phyloP scores from a whole-genome alignment of 2,888 invertebrate species.

The Tineola bisselliella region DNA sequence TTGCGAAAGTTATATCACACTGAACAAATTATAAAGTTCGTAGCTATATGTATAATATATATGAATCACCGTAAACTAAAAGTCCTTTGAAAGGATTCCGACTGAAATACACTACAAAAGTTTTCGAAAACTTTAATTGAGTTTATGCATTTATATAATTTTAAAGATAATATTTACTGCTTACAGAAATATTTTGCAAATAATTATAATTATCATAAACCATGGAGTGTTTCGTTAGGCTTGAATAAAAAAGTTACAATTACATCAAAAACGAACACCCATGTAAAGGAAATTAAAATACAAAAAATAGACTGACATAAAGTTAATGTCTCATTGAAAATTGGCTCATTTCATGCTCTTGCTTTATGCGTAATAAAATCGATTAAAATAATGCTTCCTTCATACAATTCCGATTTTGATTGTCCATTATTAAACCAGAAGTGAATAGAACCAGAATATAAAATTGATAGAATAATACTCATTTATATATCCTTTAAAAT shows the following conservation, averaged over 20 bases:
- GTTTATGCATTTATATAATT: too few species aligned
- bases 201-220: too few species aligned
- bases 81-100: background rate
- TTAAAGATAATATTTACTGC: too few species aligned
- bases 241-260: too few species aligned
- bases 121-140: background rate
- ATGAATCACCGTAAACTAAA: background rate
- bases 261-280: too few species aligned
- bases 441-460: background rate
- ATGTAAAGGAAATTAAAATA: too few species aligned
- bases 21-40: background rate
- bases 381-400: background rate
- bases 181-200: too few species aligned
- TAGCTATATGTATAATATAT: background rate
- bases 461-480: background rate
- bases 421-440: background rate
- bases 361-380: slow-evolving; percentile 10
- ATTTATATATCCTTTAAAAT: too few species aligned
- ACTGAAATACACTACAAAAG: background rate
- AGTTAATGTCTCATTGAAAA: background rate
- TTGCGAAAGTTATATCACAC: background rate
- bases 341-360: background rate
- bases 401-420: background rate
- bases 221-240: too few species aligned
- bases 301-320: background rate